Conservation (phyloP, 1,140 invertebrate genomes). For the Antheraea pernyi region DNA sequence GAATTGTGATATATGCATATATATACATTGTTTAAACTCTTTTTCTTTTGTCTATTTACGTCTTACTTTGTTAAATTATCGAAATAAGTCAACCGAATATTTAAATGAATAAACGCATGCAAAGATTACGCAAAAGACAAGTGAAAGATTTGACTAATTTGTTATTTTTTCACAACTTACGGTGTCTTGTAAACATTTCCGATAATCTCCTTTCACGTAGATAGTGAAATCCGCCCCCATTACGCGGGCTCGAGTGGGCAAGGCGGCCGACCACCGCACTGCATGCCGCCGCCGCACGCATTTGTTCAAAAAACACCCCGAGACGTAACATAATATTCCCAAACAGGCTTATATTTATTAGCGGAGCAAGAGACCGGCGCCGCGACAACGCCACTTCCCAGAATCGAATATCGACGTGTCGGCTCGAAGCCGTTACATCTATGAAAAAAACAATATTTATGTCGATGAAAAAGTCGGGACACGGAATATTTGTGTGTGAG, state of each 20-base stretch:
- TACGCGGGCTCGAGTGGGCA: slow-evolving; percentile 52
- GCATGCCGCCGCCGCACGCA: slow-evolving; percentile 38
- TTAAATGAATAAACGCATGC: background rate
- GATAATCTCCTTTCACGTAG: slow-evolving; percentile 16
- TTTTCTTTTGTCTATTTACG: too few relatives aligned
- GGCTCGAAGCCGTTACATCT: slow-evolving; percentile 71
- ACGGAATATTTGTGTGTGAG: slow-evolving; percentile 66
- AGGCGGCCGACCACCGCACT: slow-evolving; percentile 52
- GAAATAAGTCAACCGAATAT: too few relatives aligned
- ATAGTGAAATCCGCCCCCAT: slow-evolving; percentile 42
- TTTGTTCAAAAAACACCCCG: slow-evolving; percentile 69
- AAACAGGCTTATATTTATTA: slow-evolving; percentile 76
- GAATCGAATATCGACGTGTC: slow-evolving; percentile 66
- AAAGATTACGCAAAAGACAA: background rate
- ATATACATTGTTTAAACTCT: too few relatives aligned
- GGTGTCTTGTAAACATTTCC: slow-evolving; percentile 3
- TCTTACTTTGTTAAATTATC: too few relatives aligned
- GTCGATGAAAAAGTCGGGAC: slow-evolving; percentile 72
- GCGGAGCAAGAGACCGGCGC: slow-evolving; percentile 55
- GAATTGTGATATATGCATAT: too few relatives aligned
- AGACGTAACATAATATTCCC: slow-evolving; percentile 78
- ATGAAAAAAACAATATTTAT: slow-evolving; percentile 77
- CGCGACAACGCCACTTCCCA: slow-evolving; percentile 70
- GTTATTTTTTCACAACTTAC: background rate
- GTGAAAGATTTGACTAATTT: background rate